Conservation (phyloP, 2,797 vertebrate species). For the Lerista edwardsae region DNA sequence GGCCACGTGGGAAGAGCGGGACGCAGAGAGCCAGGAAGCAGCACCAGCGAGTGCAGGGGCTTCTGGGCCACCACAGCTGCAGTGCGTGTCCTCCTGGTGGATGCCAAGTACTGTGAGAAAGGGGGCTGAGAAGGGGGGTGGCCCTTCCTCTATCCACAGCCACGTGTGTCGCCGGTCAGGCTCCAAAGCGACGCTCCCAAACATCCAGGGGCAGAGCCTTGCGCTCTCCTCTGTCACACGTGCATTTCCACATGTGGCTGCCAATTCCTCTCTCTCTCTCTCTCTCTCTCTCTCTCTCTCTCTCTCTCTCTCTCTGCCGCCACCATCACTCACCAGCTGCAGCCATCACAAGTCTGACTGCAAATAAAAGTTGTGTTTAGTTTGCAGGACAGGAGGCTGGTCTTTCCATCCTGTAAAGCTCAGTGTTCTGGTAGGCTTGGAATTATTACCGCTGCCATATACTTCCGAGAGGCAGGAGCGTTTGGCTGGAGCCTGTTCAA, state of each 20-base stretch:
- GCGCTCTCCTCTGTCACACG: neutral
- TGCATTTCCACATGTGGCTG: neutral
- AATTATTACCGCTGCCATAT: neutral
- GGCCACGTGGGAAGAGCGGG: too few relatives aligned
- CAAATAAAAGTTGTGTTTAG: conserved; percentile 69
- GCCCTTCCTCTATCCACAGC: neutral
- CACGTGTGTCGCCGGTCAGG: too few relatives aligned
- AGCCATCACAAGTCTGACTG: conserved; percentile 42
- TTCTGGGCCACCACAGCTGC: neutral
- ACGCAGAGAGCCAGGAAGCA: too few relatives aligned
- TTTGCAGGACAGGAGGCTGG: conserved; percentile 69
- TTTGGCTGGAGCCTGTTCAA: conserved; percentile 49
- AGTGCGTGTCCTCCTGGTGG: neutral
- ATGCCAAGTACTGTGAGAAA: neutral
- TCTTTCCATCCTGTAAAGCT: conserved; percentile 65
- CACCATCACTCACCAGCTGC: neutral
- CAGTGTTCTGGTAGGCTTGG: conserved; percentile 66
- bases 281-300: neutral
- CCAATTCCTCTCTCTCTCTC: too few relatives aligned
- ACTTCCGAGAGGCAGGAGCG: conserved; percentile 54
- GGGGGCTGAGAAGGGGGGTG: too few relatives aligned
- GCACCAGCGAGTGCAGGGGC: too few relatives aligned
- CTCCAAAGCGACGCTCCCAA: neutral
- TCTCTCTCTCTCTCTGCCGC: neutral
- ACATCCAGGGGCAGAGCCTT: neutral